These are phyloP conservation scores for Hormaphis cornu DNA, from an alignment of 1,140 invertebrate genomes.

Conservation along the genomic window DNA sequence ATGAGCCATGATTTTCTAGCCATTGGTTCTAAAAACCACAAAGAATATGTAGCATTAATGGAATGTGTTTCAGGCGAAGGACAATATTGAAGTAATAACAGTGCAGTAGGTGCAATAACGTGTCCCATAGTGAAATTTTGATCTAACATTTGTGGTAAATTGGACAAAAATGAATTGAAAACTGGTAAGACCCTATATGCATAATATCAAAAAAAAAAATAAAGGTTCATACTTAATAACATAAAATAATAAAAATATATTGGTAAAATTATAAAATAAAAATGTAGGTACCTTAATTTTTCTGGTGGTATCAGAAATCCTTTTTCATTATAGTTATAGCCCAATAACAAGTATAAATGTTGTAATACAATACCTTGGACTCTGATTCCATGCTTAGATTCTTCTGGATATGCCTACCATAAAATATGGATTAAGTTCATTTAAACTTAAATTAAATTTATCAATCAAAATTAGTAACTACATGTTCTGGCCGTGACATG, in stretches of 20 bases:
- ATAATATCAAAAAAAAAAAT: neutral
- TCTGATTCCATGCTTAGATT: conserved; percentile 68
- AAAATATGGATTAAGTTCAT: conserved; percentile 27
- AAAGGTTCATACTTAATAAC: neutral
- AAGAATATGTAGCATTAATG: conserved; percentile 58
- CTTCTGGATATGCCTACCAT: conserved; percentile 64
- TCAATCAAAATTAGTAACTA: conserved; percentile 42
- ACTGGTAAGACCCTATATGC: conserved; percentile 70
- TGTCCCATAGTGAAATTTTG: conserved; percentile 88
- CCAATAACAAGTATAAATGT: conserved; percentile 85
- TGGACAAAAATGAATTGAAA: conserved; percentile 90
- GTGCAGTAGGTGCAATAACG: conserved; percentile 69
- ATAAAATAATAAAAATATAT: neutral
- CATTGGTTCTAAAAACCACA: conserved; percentile 79
- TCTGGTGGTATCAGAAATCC: conserved; percentile 81
- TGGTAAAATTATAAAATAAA: neutral
- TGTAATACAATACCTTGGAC: conserved; percentile 80
- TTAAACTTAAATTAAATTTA: neutral
- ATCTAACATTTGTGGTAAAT: conserved; percentile 84
- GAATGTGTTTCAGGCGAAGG: conserved; percentile 56
- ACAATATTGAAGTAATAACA: conserved; percentile 79
- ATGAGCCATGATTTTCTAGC: conserved; percentile 84
- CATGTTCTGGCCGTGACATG: conserved; percentile 64
- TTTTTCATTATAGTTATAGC: conserved; percentile 85
- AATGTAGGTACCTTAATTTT: conserved; percentile 58